Evolutionary conservation across 2,888 invertebrate genomes (phyloP).

Genomic region (Hecatera dysodea): DNA sequence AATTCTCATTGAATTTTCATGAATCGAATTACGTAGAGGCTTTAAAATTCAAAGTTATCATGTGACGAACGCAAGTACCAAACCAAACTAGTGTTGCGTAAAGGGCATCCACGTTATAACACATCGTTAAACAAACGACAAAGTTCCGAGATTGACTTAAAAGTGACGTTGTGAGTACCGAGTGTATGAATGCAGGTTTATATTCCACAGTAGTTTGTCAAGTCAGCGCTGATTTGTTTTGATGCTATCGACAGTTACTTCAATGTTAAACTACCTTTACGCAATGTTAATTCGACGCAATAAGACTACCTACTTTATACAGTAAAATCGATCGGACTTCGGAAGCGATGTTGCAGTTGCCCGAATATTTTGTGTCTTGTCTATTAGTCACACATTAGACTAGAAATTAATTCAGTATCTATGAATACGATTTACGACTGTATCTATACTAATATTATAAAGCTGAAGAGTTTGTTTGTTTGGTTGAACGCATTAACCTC

Average conservation of each 20-base stretch:
- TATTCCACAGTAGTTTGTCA: conserved; percentile 5
- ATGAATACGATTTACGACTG: conserved; percentile 17
- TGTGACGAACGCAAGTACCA: conserved; percentile 30
- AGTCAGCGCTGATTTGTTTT: background rate
- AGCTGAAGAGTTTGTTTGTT: too few relatives aligned
- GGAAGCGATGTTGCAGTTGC: conserved; percentile 37
- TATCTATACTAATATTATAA: too few relatives aligned
- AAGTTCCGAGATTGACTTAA: conserved; percentile 32
- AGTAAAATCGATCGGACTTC: conserved; percentile 13
- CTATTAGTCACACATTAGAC: conserved; percentile 28
- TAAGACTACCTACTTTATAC: conserved; percentile 2
- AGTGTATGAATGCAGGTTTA: conserved; percentile 8
- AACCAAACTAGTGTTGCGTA: conserved; percentile 43
- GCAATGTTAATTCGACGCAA: conserved; percentile 12
- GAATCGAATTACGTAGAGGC: conserved; percentile 21
- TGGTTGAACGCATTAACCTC: too few relatives aligned
- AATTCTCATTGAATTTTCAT: conserved; percentile 20
- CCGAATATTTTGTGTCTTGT: conserved; percentile 34
- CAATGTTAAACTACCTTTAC: background rate
- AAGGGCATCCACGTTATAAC: conserved; percentile 37
- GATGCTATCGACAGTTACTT: background rate
- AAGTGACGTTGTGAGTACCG: conserved; percentile 26
- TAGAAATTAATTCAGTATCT: conserved; percentile 19
- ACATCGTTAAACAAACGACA: conserved; percentile 24
- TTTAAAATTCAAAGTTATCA: conserved; percentile 36